These are phyloP conservation scores for Aeoliscus strigatus DNA, from an alignment of 2,797 vertebrate genomes.

Conservation along the genomic window DNA sequence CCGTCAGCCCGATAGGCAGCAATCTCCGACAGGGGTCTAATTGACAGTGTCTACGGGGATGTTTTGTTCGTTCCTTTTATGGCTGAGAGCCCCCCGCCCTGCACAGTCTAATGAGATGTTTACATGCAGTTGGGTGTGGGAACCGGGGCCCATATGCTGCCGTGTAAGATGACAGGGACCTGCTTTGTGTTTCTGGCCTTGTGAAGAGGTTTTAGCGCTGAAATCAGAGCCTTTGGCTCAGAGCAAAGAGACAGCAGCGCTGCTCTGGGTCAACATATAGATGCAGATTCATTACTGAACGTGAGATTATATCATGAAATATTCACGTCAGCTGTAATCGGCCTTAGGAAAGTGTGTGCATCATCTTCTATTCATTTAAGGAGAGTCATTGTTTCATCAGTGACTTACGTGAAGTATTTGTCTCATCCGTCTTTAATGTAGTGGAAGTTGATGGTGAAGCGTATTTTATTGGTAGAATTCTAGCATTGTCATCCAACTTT, in stretches of 20 bases:
- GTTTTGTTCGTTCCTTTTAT: conserved; percentile 46
- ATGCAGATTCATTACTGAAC: no score
- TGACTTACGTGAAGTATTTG: no score
- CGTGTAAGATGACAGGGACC: conserved; percentile 59
- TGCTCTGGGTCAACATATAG: neutral
- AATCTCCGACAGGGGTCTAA: conserved; percentile 44
- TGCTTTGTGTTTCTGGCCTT: conserved; percentile 44
- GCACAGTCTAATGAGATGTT: conserved; percentile 57
- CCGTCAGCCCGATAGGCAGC: conserved; percentile 20
- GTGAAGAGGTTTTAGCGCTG: conserved; percentile 40
- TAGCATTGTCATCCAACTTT: no score
- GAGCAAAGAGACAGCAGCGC: conserved; percentile 6
- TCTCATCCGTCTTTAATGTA: no score
- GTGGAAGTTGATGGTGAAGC: no score
- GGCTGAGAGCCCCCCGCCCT: conserved; percentile 30
- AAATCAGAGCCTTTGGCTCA: conserved; percentile 28
- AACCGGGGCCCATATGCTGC: conserved; percentile 46
- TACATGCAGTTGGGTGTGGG: conserved; percentile 60
- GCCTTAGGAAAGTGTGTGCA: no score
- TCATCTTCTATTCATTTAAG: no score
- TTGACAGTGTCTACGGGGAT: conserved; percentile 46
- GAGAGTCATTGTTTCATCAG: no score
- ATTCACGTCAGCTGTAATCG: no score
- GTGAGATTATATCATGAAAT: no score
- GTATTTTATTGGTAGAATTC: no score